Evolutionary conservation across 2,113 vertebrate species (phyloP), one percentile per base, ranked within the genome.

Genomic region (Glareola pratincola): DNA sequence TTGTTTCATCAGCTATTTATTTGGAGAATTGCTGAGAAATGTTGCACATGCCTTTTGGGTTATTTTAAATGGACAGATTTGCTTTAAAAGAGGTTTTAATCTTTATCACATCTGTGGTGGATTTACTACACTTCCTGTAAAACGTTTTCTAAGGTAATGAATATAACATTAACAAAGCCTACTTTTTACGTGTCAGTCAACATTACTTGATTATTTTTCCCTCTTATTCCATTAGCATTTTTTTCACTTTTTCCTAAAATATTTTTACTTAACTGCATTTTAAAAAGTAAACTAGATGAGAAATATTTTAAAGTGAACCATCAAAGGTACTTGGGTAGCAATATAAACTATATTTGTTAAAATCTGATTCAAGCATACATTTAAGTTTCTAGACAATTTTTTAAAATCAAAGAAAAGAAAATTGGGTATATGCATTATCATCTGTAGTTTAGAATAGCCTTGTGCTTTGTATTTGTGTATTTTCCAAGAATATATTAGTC

Each of bases 41-140:
- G 71, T 94, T 95, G 90, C 88, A 74, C 64, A 54, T 86, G 71
- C 72, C 19, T 90, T 96, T 95, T 95, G 43, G 76, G 50, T 83
- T 95, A 94, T 92, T 96, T 96, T 82, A 92, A 97, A 96, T 64
- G 39, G 74, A 79, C 23, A 93, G 68, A 51, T 87, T 54, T 91
- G 57, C 90, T 93, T 86, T 89, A 93, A 95, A 97, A 91, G 67
- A 92, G 43, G 50, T 69, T 87, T 97, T 93, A 95, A 86, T 95
- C 94, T 95, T 96, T 95, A 88, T 96, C 88, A 87, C 85, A 88
- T 97, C 62, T 91, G 74, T 94, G 79, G 24, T 88, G 80, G 82
- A 92, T 96, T 97, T 96, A 94, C 91, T 85, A 77, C 13, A 76
- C 50, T 93, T 92, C 82, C 81, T 89, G 77, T 88, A 89, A 90